Conservation (phyloP, 2,888 invertebrate species). For the Lithophane ornitopus region DNA sequence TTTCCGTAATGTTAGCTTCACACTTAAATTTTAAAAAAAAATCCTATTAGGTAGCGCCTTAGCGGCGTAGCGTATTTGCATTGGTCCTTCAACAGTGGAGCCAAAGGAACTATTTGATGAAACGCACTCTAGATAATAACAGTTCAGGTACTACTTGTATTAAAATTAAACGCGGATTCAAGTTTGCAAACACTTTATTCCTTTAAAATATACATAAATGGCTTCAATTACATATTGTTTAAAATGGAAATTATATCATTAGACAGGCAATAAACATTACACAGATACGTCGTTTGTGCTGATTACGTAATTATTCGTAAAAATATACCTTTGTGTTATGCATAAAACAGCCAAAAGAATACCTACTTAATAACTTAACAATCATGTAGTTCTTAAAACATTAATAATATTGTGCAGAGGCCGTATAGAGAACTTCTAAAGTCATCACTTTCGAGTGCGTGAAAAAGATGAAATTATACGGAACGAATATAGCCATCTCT, state of each 20-base stretch:
- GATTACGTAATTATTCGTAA: conserved; percentile 35
- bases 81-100: too few species aligned
- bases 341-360: conserved; percentile 37
- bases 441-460: not conserved
- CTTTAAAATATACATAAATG: conserved; percentile 62
- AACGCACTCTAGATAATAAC: too few species aligned
- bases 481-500: not conserved
- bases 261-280: conserved; percentile 38
- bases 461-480: not conserved
- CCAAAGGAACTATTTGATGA: too few species aligned
- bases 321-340: conserved; percentile 20
- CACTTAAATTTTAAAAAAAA: too few species aligned
- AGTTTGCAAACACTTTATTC: conserved; percentile 75
- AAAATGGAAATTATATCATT: conserved; percentile 53
- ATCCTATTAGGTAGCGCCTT: too few species aligned
- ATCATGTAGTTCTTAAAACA: too few species aligned
- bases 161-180: conserved; percentile 45
- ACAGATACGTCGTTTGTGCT: conserved; percentile 61
- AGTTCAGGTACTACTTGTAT: too few species aligned
- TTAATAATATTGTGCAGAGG: not conserved
- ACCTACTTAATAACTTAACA: too few species aligned
- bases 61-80: too few species aligned
- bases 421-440: not conserved
- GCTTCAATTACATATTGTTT: conserved; percentile 60
- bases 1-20: too few species aligned